Evolutionary conservation across 2,797 vertebrate genomes (phyloP).

Genomic region (Meriones psammophilus): DNA sequence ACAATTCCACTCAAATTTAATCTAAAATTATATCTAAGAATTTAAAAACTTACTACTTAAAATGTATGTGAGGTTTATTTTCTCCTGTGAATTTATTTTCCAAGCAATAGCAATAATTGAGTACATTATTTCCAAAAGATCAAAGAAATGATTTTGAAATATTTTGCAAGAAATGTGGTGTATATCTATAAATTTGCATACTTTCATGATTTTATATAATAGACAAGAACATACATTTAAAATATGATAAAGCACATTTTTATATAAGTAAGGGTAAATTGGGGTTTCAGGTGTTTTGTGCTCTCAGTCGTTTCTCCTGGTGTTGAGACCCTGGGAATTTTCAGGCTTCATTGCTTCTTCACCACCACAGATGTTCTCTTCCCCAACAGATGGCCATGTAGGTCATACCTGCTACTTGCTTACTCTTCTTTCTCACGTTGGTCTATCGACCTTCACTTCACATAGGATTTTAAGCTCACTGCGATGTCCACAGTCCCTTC

Average conservation of each 20-base stretch:
- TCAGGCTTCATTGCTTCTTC: conserved; percentile 59
- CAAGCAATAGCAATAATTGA: not conserved
- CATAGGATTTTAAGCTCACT: conserved; percentile 60
- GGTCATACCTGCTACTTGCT: conserved; percentile 56
- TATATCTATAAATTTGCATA: not conserved
- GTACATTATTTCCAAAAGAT: not conserved
- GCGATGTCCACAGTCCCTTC: conserved; percentile 8
- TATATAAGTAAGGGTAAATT: conserved; percentile 56
- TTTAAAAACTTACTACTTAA: conserved; percentile 78
- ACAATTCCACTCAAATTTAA: conserved; percentile 76
- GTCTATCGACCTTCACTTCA: conserved; percentile 42
- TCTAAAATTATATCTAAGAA: conserved; percentile 68
- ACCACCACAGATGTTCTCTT: conserved; percentile 58
- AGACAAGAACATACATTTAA: not conserved
- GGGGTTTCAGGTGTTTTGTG: conserved; percentile 57
- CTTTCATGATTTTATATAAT: not conserved
- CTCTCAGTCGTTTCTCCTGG: conserved; percentile 40
- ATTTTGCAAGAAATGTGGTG: not conserved
- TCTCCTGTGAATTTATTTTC: conserved; percentile 77
- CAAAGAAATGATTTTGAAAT: not conserved
- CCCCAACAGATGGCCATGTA: conserved; percentile 64
- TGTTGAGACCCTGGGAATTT: conserved; percentile 63
- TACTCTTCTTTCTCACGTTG: conserved; percentile 50
- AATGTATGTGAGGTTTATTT: conserved; percentile 62
- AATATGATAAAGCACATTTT: not conserved